Base-by-base conservation (phyloP, 2,113 vertebrate species). In the Nerophis lumbriciformis region DNA sequence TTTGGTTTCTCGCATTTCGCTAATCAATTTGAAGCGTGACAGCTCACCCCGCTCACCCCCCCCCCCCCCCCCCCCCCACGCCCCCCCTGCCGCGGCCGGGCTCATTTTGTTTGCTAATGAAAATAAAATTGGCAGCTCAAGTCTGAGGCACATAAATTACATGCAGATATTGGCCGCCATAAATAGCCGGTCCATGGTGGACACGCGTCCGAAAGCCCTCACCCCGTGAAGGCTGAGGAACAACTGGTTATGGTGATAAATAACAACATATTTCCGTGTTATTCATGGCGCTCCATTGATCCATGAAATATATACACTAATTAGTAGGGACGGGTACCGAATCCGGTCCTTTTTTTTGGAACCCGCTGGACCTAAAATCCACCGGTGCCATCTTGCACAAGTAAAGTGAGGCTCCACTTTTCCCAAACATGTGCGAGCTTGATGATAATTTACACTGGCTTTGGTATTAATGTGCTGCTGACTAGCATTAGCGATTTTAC, bases 101-200 rank as follows among this genome's bases (percentile, higher is more conserved):
- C 65, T 59, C 45, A 69, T 74, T 59, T 63, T 15, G 15, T 51
- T 66, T 63, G 42, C 50, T 69, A 68, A 76, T 76, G 64, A 72
- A 69, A 76, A 64, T 16, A 8, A 67, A 73, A 70, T 56, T 59
- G 71, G 37, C 63, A n/a, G n/a, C 47, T 62, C 49, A 6, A 55
- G 56, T 69, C n/a, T 48, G 53, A 66, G 37, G 52, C 47, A 39
- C 59, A 70, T 57, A 52, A 75, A 71, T 68, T 61, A 61, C 45
- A 36, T 2, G 16, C 38, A 6, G 69, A 71, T 69, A 80, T 51
- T 65, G 63, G 57, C n/a, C 35, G 63, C 68, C 72, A 72, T 71
- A 71, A 79, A 85, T 66, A 72, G 63, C n/a, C 16, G 13, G 8
- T 19, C 61, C 38, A 47, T 54, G 51, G 57, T 59, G 59, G 61